Base-by-base conservation (phyloP, 2,113 vertebrate genomes). In the Crypturellus undulatus region DNA sequence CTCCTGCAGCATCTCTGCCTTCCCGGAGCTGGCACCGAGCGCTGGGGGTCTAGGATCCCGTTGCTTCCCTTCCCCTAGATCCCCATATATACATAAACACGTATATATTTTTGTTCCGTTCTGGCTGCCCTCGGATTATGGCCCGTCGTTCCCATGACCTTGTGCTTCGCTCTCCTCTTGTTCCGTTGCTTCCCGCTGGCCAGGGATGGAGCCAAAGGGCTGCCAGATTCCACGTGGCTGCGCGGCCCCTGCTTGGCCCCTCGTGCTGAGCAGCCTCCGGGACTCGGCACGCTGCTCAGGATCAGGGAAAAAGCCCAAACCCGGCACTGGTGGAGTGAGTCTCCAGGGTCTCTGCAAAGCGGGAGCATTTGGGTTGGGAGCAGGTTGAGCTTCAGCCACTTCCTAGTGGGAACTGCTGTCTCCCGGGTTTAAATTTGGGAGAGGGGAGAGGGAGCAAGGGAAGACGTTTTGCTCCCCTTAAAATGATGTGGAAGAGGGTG, bases 111-210 rank as follows among this genome's bases (percentile, higher is more conserved):
- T 51, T 79, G 73, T 64, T 13, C 81, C 65, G 16, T 92, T 92
- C 85, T 67, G 3, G 1, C 47, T 96, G 82, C 90, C 92, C 93
- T 89, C 83, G 30, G 85, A 79, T 90, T 11, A 16, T 36, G 76
- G 80, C 70, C 91, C 0, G 70, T 94, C 94, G 36, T 96, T 96
- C 97, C 96, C 97, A 93, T 96, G 96, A 97, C 97, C 97, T 94
- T 59, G 91, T 26, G 80, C 93, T 84, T 91, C 63, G 5, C 73
- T 83, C 95, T 94, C 36, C 92, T 84, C 96, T 97, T 97, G 95
- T 96, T 94, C 87, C 51, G 4, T 36, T 83, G 91, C 88, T 92
- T 68, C 91, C 92, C 42, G 72, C 94, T 87, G 85, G 89, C 72
- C 21, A 79, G 65, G 80, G 93, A 45, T 17, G 83, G 73, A 73